Conservation (phyloP, 2,797 vertebrate genomes). For the Poeciliopsis infans region DNA sequence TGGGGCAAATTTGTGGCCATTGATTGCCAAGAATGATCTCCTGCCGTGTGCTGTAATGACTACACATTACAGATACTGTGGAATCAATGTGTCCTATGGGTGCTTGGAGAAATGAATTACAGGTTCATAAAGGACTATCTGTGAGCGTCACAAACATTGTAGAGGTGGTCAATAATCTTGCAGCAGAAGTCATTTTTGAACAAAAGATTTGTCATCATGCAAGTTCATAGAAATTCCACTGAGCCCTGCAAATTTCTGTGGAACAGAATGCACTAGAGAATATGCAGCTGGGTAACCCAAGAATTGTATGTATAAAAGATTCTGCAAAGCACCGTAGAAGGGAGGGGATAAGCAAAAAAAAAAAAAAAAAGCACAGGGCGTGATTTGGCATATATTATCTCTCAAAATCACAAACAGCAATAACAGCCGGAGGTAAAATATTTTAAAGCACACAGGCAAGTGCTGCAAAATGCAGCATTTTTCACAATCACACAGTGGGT, state of each 20-base stretch:
- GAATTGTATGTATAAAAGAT: slow-evolving; percentile 68
- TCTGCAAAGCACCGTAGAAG: slow-evolving; percentile 54
- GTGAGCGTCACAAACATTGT: slow-evolving; percentile 69
- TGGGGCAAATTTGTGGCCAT: slow-evolving; percentile 76
- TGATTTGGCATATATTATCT: slow-evolving; percentile 71
- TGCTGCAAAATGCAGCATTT: slow-evolving; percentile 32
- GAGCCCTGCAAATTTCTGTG: slow-evolving; percentile 65
- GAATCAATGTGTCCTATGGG: slow-evolving; percentile 76
- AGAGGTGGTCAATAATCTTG: slow-evolving; percentile 69
- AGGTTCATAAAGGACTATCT: slow-evolving; percentile 74
- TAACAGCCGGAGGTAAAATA: slow-evolving; percentile 29
- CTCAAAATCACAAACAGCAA: slow-evolving; percentile 44
- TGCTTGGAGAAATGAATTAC: slow-evolving; percentile 77
- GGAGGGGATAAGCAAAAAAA: slow-evolving; percentile 66
- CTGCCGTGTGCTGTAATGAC: slow-evolving; percentile 74
- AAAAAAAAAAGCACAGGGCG: slow-evolving; percentile 35
- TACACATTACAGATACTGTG: slow-evolving; percentile 75
- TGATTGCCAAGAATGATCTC: slow-evolving; percentile 78
- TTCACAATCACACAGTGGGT: slow-evolving; percentile 21
- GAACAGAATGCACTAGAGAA: slow-evolving; percentile 54
- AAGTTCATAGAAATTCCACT: slow-evolving; percentile 73
- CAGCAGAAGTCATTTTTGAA: slow-evolving; percentile 70
- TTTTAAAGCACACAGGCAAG: slow-evolving; percentile 20
- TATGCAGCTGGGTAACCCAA: slow-evolving; percentile 61
- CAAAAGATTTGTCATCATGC: slow-evolving; percentile 71